A percentile compares a stretch with the other conserved stretches of the same genome.
Conservation (phyloP, 2,888 invertebrate species). For the Amphipyra berbera region DNA sequence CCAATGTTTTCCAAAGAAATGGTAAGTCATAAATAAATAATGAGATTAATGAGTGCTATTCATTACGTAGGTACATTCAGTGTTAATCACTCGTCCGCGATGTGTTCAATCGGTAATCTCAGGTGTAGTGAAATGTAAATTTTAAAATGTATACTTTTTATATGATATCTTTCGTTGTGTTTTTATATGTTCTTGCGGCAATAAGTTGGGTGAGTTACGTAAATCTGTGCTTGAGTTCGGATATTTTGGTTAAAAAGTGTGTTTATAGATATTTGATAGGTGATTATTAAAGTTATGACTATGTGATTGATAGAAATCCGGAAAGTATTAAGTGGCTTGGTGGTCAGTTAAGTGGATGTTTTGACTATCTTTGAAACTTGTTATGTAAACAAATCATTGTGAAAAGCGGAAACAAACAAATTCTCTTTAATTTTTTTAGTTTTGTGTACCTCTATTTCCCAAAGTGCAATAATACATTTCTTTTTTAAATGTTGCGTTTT, state of each 20-base stretch:
- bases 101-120: slow-evolving; percentile 26
- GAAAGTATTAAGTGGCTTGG: slow-evolving; percentile 19
- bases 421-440: background rate
- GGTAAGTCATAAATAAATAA: slow-evolving; percentile 78
- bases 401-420: background rate
- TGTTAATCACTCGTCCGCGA: slow-evolving; percentile 47
- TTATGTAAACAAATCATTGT: slow-evolving; percentile 32
- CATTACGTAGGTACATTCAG: slow-evolving; percentile 24
- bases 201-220: slow-evolving; percentile 56
- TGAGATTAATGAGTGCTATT: slow-evolving; percentile 60
- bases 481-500: background rate
- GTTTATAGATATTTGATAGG: slow-evolving; percentile 2
- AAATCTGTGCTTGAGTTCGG: slow-evolving; percentile 25
- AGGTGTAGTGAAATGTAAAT: slow-evolving; percentile 39
- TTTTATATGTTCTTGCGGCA: slow-evolving; percentile 51
- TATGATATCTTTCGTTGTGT: slow-evolving; percentile 41
- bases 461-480: too few relatives aligned
- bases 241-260: slow-evolving; percentile 5
- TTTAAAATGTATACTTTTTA: slow-evolving; percentile 45
- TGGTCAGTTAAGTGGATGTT: background rate
- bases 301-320: slow-evolving; percentile 29
- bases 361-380: slow-evolving; percentile 15
- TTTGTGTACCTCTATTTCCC: too few relatives aligned
- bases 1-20: slow-evolving; percentile 77
- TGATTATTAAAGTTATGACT: slow-evolving; percentile 19